Evolutionary conservation across 2,797 vertebrate species (phyloP).

Genomic region (Astyanax mexicanus): DNA sequence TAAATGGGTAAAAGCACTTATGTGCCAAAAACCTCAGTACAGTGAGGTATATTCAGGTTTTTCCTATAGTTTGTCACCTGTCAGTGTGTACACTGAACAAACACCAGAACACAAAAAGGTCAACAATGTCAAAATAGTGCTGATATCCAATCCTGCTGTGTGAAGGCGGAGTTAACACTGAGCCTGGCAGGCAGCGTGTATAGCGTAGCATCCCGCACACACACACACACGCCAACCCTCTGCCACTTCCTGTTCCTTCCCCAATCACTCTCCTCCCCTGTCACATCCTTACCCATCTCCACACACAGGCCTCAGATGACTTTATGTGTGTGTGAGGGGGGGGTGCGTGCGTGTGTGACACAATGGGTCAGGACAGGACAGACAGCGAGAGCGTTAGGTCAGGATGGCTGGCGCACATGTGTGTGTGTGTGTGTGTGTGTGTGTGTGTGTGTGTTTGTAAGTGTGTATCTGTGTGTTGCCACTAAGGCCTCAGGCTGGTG

Average conservation of each 20-base stretch:
- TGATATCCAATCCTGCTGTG: background rate
- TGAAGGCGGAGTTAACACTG: constrained; percentile 1
- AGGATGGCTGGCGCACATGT: constrained; percentile 25
- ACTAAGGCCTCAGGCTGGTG: constrained; percentile 29
- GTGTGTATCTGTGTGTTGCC: no score
- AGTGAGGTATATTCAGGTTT: no score
- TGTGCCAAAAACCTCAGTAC: no score
- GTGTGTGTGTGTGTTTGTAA: constrained; percentile 23
- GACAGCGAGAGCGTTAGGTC: constrained; percentile 35
- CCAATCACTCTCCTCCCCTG: background rate
- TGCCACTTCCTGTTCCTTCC: background rate
- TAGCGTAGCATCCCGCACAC: background rate
- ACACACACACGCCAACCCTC: background rate
- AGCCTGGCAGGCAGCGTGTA: background rate
- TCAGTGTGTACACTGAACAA: no score
- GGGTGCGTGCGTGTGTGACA: constrained; percentile 11
- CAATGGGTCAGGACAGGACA: constrained; percentile 45
- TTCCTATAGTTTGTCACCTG: no score
- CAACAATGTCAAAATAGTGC: background rate
- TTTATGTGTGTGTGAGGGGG: constrained; percentile 5
- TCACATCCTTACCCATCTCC: constrained; percentile 25
- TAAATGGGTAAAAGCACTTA: no score
- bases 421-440: constrained; percentile 29
- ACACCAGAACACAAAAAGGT: background rate
- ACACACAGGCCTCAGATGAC: constrained; percentile 23